Conservation (phyloP, 1,140 invertebrate genomes). For the Sinella curviseta region DNA sequence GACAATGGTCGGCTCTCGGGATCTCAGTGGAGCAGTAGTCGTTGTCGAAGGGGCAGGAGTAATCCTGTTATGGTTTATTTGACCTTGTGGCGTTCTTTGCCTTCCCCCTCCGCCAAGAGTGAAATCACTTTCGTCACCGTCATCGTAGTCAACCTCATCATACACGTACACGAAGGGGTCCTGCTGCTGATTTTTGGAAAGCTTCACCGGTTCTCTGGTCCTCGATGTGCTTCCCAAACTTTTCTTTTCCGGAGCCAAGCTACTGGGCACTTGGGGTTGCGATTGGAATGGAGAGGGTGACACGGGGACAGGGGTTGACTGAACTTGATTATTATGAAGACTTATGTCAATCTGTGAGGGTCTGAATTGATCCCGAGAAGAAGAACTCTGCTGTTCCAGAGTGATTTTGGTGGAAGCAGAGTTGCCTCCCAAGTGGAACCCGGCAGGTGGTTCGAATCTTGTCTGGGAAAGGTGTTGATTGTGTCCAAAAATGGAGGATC, state of each 20-base stretch:
- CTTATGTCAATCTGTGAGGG: constrained; percentile 34
- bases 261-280: neutral
- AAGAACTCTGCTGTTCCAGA: neutral
- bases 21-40: neutral
- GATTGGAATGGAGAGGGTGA: neutral
- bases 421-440: constrained; percentile 18
- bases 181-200: constrained; percentile 10
- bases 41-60: neutral
- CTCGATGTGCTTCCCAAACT: neutral
- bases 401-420: neutral
- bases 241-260: constrained; percentile 13
- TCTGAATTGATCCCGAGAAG: constrained; percentile 6
- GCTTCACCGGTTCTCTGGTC: constrained; percentile 18
- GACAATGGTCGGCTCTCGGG: neutral
- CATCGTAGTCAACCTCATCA: constrained; percentile 48
- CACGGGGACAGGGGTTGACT: constrained; percentile 10
- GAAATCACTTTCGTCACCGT: constrained; percentile 26
- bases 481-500: constrained; percentile 44
- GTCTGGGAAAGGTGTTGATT: constrained; percentile 39
- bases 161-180: constrained; percentile 47
- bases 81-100: constrained; percentile 16
- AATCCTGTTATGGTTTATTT: constrained; percentile 14
- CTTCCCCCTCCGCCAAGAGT: neutral
- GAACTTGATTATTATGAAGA: neutral
- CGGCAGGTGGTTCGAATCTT: constrained; percentile 20